These are phyloP conservation scores for Columba janthina DNA, from an alignment of 2,113 vertebrate species.

Conservation along the genomic window DNA sequence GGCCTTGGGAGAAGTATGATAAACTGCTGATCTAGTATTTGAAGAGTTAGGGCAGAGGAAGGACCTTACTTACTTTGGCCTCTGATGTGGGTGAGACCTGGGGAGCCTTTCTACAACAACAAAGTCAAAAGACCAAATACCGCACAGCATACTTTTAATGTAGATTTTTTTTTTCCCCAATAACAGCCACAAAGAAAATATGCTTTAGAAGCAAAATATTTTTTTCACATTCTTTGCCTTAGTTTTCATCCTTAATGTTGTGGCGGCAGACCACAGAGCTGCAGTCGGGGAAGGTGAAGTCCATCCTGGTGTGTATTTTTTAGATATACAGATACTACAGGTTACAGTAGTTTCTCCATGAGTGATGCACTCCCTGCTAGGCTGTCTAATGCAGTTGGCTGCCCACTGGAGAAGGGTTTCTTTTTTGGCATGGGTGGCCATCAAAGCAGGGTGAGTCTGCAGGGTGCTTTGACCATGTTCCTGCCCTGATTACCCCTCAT, in stretches of 20 bases:
- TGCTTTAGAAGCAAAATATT: slow-evolving; percentile 18
- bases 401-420: background rate
- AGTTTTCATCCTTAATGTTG: slow-evolving; percentile 5
- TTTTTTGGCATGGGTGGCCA: background rate
- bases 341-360: background rate
- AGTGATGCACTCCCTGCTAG: background rate
- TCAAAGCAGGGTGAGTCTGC: background rate
- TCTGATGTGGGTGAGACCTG: background rate
- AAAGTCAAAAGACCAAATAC: background rate
- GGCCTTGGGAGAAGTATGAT: background rate
- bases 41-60: slow-evolving; percentile 8
- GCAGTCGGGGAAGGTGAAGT: background rate
- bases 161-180: background rate
- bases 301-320: background rate
- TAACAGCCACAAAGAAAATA: slow-evolving; percentile 37
- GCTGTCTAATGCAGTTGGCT: background rate
- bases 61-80: slow-evolving; percentile 34
- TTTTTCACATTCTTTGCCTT: slow-evolving; percentile 23
- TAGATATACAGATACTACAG: background rate
- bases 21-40: slow-evolving; percentile 15
- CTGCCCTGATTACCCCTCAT: background rate
- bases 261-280: background rate
- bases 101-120: slow-evolving; percentile 9
- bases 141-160: background rate
- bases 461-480: background rate